Evolutionary conservation across 2,888 invertebrate genomes (phyloP), one percentile per base, ranked within the genome.

Genomic region (Ochropacha duplaris): DNA sequence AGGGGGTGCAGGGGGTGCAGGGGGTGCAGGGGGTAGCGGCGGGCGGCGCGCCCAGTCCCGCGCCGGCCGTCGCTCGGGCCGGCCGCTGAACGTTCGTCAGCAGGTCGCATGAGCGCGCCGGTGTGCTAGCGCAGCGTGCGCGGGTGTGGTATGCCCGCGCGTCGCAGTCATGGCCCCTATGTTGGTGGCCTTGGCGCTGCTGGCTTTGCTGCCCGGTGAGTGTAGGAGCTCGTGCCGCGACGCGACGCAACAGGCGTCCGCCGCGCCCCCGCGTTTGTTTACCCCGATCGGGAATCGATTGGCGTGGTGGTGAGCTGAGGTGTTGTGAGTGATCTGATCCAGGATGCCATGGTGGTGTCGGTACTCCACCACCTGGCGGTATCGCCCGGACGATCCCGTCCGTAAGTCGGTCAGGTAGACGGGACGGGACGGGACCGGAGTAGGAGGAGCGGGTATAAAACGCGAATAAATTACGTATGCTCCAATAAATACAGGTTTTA

Each of bases 61-160:
- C 86, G 89, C 90, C 86, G 84, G 78, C 87, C 84, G 87, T 87
- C 83, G 88, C 85, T 83, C 83, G 88, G 88, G 84, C 83, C 86
- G 89, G 88, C 84, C 82, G 87, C 79, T 8, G 39, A 44, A 76
- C 77, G 81, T 66, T 68, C 66, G 69, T 74, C 62, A 76, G 65
- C 70, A 75, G 85, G 85, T 84, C 87, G 90, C 86, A 90, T 89
- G 88, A 88, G 87, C 86, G 88, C 88, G 89, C 81, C 87, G 81
- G 83, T 83, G 88, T 90, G 90, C 88, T 91, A 90, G 90, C 90
- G 90, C 88, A 84, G 87, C 87, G 88, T 84, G 90, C 90, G 90
- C 91, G 90, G 89, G 90, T 89, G 91, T 89, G 90, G 88, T 90
- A 90, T 90, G 91, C 90, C 91, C 91, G 91, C 91, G 91, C 91